Percentiles rank a stretch among this genome's conserved stretches.
phyloP scores from a whole-genome alignment of 2,113 vertebrate species.

The Macquaria ambigua region DNA sequence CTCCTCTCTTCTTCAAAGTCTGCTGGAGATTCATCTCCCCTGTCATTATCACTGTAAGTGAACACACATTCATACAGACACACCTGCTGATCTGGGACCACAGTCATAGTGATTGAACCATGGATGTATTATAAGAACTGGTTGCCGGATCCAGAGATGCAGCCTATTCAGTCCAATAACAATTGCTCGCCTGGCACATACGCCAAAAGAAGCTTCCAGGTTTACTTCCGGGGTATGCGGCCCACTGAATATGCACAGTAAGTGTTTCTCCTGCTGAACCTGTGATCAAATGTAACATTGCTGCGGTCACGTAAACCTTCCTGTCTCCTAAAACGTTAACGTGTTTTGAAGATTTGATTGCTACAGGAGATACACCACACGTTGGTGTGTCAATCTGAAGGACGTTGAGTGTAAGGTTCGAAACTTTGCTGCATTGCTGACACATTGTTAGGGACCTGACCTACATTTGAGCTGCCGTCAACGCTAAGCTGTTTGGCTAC shows the following conservation, averaged over 20 bases:
- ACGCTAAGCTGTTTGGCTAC: conserved; percentile 63
- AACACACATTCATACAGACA: conserved; percentile 4
- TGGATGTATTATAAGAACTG: too few relatives aligned
- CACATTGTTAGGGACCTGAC: conserved; percentile 54
- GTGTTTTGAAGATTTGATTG: neutral
- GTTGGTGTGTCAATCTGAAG: neutral
- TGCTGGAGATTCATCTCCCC: conserved; percentile 99
- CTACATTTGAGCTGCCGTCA: conserved; percentile 63
- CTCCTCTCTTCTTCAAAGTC: conserved; percentile 97
- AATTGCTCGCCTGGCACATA: too few relatives aligned
- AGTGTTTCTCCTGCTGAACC: neutral
- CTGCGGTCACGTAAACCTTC: neutral
- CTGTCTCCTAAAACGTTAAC: neutral
- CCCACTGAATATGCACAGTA: too few relatives aligned
- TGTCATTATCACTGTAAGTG: conserved; percentile 94
- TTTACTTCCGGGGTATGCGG: too few relatives aligned
- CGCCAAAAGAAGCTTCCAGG: too few relatives aligned
- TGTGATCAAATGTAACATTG: neutral
- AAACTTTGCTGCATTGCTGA: conserved; percentile 37
- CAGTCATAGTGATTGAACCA: neutral
- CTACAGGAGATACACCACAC: neutral
- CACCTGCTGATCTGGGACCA: neutral
- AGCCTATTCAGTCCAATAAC: too few relatives aligned
- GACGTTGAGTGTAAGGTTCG: conserved; percentile 19
- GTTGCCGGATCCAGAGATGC: too few relatives aligned